A percentile compares a stretch with the other conserved stretches of the same genome.
Conservation (phyloP, 2,797 vertebrate species). For the Acrocephalus scirpaceus region DNA sequence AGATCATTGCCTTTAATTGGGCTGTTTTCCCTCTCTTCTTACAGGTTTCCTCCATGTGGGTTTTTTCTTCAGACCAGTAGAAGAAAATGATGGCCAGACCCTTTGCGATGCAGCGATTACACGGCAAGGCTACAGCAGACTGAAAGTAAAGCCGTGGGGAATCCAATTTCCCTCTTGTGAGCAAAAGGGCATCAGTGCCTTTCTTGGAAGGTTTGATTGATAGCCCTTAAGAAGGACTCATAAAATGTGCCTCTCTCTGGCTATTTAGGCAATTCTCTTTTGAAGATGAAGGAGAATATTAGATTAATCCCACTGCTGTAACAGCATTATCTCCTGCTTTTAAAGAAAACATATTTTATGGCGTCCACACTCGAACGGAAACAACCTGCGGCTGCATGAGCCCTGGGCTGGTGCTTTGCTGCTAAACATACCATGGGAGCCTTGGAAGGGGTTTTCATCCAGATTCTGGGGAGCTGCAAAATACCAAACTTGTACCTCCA, state of each 20-base stretch:
- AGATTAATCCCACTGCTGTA: slow-evolving; percentile 59
- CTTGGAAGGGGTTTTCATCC: background rate
- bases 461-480: background rate
- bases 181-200: slow-evolving; percentile 43
- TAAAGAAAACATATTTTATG: slow-evolving; percentile 38
- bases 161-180: slow-evolving; percentile 10
- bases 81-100: background rate
- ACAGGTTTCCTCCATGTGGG: background rate
- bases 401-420: background rate
- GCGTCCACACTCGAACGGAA: fast-evolving
- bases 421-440: background rate
- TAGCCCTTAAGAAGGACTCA: slow-evolving; percentile 21
- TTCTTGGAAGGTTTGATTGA: slow-evolving; percentile 46
- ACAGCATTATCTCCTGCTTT: slow-evolving; percentile 39
- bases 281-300: slow-evolving; percentile 52
- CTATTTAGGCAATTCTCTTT: slow-evolving; percentile 56
- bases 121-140: background rate
- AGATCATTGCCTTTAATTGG: slow-evolving; percentile 45
- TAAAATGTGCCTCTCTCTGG: slow-evolving; percentile 38
- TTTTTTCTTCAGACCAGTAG: background rate
- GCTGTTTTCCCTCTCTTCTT: slow-evolving; percentile 8
- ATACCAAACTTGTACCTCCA: background rate
- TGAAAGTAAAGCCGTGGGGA: slow-evolving; percentile 37
- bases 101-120: background rate
- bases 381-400: background rate